These are phyloP conservation scores for Cryptotis parvus DNA, from an alignment of 2,113 vertebrate genomes.

Conservation along the genomic window DNA sequence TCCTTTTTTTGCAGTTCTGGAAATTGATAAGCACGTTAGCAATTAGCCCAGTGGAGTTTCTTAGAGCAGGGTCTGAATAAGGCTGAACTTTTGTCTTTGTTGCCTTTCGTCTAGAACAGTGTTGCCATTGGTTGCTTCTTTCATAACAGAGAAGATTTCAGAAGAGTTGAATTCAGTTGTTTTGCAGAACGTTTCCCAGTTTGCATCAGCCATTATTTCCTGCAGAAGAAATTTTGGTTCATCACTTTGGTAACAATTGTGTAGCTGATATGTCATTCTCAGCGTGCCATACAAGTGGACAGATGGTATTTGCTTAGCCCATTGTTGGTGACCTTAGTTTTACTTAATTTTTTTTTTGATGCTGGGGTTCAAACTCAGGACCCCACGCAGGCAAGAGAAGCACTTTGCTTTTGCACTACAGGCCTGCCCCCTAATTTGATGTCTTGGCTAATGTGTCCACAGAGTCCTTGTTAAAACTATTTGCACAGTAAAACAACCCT, in stretches of 20 bases:
- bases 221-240: not conserved
- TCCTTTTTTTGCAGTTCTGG: too few species aligned
- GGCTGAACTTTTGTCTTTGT: not conserved
- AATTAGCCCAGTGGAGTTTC: not conserved
- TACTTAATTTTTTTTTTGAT: too few species aligned
- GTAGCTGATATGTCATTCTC: not conserved
- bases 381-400: not conserved
- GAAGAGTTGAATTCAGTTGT: not conserved
- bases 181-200: slow-evolving; percentile 21
- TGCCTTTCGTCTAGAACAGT: not conserved
- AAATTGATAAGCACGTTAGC: too few species aligned
- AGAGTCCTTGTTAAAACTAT: not conserved
- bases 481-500: not conserved
- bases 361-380: too few species aligned
- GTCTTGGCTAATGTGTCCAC: not conserved
- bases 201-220: slow-evolving; percentile 27
- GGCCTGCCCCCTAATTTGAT: not conserved
- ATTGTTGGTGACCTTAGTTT: not conserved
- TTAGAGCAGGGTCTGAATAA: not conserved
- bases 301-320: not conserved
- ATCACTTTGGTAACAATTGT: not conserved
- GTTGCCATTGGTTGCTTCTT: slow-evolving; percentile 1
- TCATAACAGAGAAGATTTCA: not conserved
- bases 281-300: not conserved
- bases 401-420: too few species aligned